Evolutionary conservation across 2,113 vertebrate species (phyloP).

Genomic region (Telmatochromis brachygnathus): DNA sequence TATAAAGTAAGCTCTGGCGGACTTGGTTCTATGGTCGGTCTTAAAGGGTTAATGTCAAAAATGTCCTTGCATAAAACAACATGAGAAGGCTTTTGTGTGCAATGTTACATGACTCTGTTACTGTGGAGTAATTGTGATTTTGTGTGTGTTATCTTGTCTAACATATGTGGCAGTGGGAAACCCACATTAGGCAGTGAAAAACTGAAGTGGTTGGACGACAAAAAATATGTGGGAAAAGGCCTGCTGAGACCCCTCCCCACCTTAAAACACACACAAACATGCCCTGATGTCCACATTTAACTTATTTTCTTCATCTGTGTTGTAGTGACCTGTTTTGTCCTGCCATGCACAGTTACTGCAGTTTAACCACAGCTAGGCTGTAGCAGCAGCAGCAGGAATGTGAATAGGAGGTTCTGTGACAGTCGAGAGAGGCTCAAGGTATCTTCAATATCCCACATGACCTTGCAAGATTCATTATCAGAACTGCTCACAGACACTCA

Average conservation of each 20-base stretch:
- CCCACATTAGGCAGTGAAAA: background rate
- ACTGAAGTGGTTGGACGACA: background rate
- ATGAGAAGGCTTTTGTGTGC: background rate
- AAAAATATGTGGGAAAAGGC: background rate
- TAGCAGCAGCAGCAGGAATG: background rate
- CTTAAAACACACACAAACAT: background rate
- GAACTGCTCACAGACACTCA: background rate
- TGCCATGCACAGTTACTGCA: background rate
- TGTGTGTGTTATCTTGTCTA: background rate
- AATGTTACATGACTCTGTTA: background rate
- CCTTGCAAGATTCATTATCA: slow-evolving; percentile 8
- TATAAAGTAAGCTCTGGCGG: too few relatives aligned
- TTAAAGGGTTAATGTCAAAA: background rate
- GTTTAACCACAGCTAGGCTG: background rate
- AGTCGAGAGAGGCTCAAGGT: background rate
- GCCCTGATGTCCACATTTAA: background rate
- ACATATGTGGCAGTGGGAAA: background rate
- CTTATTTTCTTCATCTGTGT: background rate
- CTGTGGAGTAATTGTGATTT: background rate
- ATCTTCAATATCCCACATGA: background rate
- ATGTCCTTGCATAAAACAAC: background rate
- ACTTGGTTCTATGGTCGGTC: too few relatives aligned
- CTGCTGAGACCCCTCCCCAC: background rate
- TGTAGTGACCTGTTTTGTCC: background rate
- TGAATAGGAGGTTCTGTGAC: background rate